These are phyloP conservation scores for Formica aserva DNA, from an alignment of 2,888 invertebrate genomes.

Conservation along the genomic window DNA sequence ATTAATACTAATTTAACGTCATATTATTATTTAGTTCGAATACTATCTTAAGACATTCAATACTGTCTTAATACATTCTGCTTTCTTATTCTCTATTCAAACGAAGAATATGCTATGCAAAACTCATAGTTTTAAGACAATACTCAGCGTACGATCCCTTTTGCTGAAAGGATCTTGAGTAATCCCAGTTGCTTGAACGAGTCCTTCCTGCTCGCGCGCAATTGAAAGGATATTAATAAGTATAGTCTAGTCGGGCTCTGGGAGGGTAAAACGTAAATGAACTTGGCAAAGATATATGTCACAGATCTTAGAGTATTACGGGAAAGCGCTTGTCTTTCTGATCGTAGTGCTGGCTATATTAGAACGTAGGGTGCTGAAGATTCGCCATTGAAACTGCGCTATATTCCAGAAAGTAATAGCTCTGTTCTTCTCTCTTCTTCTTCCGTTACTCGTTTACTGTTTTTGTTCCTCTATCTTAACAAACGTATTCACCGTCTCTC, in stretches of 20 bases:
- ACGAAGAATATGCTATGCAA: conserved; percentile 27
- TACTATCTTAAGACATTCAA: not conserved
- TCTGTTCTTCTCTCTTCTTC: conserved; percentile 58
- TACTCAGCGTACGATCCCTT: conserved; percentile 28
- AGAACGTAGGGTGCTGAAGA: conserved; percentile 58
- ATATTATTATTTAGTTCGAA: not conserved
- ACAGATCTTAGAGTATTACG: conserved; percentile 51
- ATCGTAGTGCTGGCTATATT: conserved; percentile 61
- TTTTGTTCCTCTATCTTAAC: conserved; percentile 31
- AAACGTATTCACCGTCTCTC: conserved; percentile 25
- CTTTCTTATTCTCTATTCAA: conserved; percentile 25
- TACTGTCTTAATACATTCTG: conserved; percentile 9
- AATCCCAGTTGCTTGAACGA: conserved; percentile 32
- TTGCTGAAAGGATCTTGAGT: conserved; percentile 24
- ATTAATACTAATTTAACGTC: conserved; percentile 1
- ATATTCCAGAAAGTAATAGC: conserved; percentile 64
- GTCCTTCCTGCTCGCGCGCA: conserved; percentile 24
- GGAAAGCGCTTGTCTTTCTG: conserved; percentile 66
- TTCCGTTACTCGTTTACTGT: conserved; percentile 44
- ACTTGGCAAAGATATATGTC: conserved; percentile 53
- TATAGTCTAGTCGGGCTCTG: conserved; percentile 17
- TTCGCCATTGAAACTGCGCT: conserved; percentile 58
- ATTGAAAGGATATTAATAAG: conserved; percentile 60
- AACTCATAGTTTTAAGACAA: conserved; percentile 37
- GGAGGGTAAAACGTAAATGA: conserved; percentile 59